Conservation (phyloP, 2,888 invertebrate species). For the Spilarctia lutea region DNA sequence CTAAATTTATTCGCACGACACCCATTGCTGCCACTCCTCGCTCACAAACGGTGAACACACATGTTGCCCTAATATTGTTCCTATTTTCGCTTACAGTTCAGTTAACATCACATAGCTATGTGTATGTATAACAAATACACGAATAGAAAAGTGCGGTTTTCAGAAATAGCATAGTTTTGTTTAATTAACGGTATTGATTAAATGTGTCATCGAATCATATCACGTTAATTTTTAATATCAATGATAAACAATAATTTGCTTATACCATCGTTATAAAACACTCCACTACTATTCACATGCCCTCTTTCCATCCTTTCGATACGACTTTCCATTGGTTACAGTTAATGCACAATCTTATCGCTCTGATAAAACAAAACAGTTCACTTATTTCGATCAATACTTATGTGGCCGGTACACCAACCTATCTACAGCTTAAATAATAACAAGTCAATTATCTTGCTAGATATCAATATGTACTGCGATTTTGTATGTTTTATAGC, state of each 20-base stretch:
- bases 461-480: conserved; percentile 22
- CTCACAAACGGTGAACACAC: conserved; percentile 61
- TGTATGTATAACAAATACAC: conserved; percentile 12
- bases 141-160: conserved; percentile 27
- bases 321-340: conserved; percentile 65
- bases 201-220: not conserved
- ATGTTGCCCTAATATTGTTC: conserved; percentile 56
- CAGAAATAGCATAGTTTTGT: conserved; percentile 18
- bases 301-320: conserved; percentile 60
- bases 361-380: conserved; percentile 74
- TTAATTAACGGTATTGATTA: conserved; percentile 13
- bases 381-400: conserved; percentile 70
- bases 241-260: conserved; percentile 8
- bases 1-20: conserved; percentile 74
- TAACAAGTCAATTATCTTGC: conserved; percentile 45
- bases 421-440: conserved; percentile 47
- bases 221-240: not conserved
- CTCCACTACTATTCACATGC: conserved; percentile 36
- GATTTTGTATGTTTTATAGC: conserved; percentile 29
- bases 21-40: conserved; percentile 71
- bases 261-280: conserved; percentile 23
- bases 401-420: conserved; percentile 36
- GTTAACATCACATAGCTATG: conserved; percentile 33
- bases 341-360: conserved; percentile 77
- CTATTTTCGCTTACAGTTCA: conserved; percentile 50